These are phyloP conservation scores for Phyllotreta cruciferae DNA, from an alignment of 2,888 invertebrate genomes.

Conservation along the genomic window DNA sequence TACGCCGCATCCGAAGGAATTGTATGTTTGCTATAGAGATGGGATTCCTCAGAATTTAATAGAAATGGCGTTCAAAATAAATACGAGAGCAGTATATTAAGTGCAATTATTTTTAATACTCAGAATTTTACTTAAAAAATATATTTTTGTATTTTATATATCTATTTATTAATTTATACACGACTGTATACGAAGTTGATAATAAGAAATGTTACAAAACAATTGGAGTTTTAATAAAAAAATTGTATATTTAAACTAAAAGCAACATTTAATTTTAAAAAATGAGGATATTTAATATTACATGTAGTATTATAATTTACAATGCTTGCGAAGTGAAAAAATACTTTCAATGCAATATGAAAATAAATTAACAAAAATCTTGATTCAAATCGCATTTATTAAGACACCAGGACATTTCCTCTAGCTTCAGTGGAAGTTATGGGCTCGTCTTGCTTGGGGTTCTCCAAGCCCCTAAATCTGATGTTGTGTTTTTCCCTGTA, in stretches of 20 bases:
- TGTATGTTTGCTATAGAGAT: constrained; percentile 88
- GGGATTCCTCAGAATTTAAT: constrained; percentile 86
- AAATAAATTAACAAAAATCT: constrained; percentile 16
- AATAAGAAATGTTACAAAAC: no score
- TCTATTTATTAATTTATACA: no score
- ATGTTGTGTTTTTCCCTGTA: constrained; percentile 92
- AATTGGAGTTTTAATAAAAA: no score
- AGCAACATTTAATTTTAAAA: constrained; percentile 1
- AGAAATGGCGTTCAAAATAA: constrained; percentile 80
- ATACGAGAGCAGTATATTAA: constrained; percentile 33
- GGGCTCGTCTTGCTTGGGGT: constrained; percentile 60
- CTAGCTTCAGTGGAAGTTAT: constrained; percentile 51
- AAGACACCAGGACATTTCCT: constrained; percentile 60
- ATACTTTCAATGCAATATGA: not conserved
- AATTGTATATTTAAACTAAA: no score
- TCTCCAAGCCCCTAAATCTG: constrained; percentile 71
- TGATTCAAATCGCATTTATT: constrained; percentile 37
- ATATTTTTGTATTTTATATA: no score
- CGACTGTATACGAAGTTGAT: no score
- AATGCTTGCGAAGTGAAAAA: not conserved
- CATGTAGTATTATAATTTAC: constrained; percentile 10
- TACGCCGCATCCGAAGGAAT: constrained; percentile 77
- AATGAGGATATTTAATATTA: constrained; percentile 8
- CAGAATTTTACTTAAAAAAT: not conserved
- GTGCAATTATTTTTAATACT: not conserved